Evolutionary conservation across 2,797 vertebrate genomes (phyloP), one percentile per base, ranked within the genome.

Genomic region (Malacoctenus gilli): DNA sequence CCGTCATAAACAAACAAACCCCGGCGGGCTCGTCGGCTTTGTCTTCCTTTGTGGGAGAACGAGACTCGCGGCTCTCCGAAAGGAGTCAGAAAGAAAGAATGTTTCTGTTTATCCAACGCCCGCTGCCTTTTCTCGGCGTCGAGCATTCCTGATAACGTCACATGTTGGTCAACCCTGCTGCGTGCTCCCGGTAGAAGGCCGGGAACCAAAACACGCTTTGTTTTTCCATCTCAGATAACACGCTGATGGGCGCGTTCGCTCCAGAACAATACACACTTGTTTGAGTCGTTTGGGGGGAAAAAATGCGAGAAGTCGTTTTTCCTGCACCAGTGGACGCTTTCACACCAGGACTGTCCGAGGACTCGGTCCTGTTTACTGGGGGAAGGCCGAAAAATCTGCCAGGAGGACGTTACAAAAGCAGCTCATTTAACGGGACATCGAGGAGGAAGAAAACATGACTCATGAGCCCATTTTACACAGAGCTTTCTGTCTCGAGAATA

Each of bases 81-180:
- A 65, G 53, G 53, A 77, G 64, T 79, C 74, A 72, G 20, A 41
- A 36, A 63, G 50, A 49, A 80, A 68, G 80, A 88, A 87, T 85
- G 85, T 57, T 35, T 59, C 70, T 85, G 80, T 83, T 80, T 73
- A 76, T 82, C 68, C 55, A 41, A 67, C 39, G 37, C 25, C 51
- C 59, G 16, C 61, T 25, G 72, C 57, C 67, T 82, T 68, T n/a
- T 75, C 64, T 72, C 16, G 8, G 59, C 35, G 6, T 70, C 44
- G 8, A 53, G 46, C 74, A 61, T 75, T 79, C 71, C 72, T 38
- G 56, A 66, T 54, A 72, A 67, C 73, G 38, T 77, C 77, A 82
- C 75, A 73, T 64, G 68, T 22, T 34, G 50, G 62, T 59, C 60
- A 36, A 39, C 39, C 55, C 34, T 3, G 53, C 57, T 32, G 51